Base-by-base conservation (phyloP, 2,113 vertebrate species). In the Cheirogaleus medius region DNA sequence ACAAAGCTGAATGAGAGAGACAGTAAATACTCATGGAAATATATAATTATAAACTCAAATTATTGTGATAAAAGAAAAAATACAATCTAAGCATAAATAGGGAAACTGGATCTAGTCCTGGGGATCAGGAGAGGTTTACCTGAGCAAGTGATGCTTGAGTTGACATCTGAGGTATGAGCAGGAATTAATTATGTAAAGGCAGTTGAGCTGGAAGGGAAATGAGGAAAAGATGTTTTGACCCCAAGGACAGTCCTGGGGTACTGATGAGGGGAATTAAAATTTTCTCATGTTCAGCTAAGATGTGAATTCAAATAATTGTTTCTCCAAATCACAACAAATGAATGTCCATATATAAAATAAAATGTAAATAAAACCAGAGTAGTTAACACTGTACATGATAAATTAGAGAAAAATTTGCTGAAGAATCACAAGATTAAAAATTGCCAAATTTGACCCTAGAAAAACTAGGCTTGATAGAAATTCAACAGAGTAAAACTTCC, bases 351-450 rank as follows among this genome's bases (percentile, higher is more conserved):
- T 27, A 29, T 29, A 63, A 63, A 63, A 63, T 63, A 63, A 63
- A 63, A 12, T 83, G 88, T 23, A 95, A 85, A 42, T 95, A 92
- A 95, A 78, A 78, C 27, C 27, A 91, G 74, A 94, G 64, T n/a
- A 81, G 44, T 21, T 85, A 89, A 90, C 60, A 44, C 29, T 80
- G 32, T 25, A 56, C 23, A 66, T 56, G 68, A 76, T 58, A 56
- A 86, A 52, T 66, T 44, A 82, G 42, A 78, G 42, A 82, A 92
- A 85, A 90, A 20, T 25, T 77, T 52, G 81, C 56, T 32, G 39
- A 91, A 91, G 66, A 87, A 94, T 63, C 23, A 37, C 6, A 60
- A 90, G 56, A 81, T 91, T 68, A 42, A 87, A 94, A 91, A 63
- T 82, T 58, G 64, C 56, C 68, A 92, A 84, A 89, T 52, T 34